These are phyloP conservation scores for Chironomus tentans DNA, from an alignment of 2,888 invertebrate species.

Conservation along the genomic window DNA sequence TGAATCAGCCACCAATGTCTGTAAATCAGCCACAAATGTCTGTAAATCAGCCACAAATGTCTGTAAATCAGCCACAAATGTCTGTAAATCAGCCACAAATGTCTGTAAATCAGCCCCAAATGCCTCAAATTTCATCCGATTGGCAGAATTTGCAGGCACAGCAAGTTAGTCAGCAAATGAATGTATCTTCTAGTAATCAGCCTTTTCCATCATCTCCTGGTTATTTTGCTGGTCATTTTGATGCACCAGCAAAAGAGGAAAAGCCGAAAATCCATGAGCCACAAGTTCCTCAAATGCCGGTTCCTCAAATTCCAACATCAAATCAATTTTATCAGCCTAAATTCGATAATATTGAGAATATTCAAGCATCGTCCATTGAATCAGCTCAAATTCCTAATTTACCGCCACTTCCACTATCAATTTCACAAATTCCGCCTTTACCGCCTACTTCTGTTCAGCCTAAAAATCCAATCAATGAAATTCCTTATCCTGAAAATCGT, in stretches of 20 bases:
- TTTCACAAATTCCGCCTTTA: background rate
- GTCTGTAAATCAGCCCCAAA: background rate
- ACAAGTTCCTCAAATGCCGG: background rate
- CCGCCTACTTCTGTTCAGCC: background rate
- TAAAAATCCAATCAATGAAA: background rate
- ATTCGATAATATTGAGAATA: background rate
- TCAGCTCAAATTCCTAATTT: background rate
- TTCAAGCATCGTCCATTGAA: background rate
- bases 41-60: background rate
- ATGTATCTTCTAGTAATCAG: too few relatives aligned
- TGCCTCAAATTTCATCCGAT: background rate
- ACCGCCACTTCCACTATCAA: background rate
- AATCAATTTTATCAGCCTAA: background rate
- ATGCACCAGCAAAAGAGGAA: too few relatives aligned
- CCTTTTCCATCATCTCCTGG: too few relatives aligned
- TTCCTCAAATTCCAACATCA: background rate
- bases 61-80: background rate
- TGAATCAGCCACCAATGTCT: background rate
- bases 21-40: background rate
- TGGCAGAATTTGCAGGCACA: too few relatives aligned
- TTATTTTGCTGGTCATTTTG: too few relatives aligned
- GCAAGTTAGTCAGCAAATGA: too few relatives aligned
- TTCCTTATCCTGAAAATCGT: constrained; percentile 16
- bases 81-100: background rate
- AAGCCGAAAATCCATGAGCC: background rate